These are phyloP conservation scores for Fundulus diaphanus DNA, from an alignment of 2,797 vertebrate genomes.

Conservation along the genomic window DNA sequence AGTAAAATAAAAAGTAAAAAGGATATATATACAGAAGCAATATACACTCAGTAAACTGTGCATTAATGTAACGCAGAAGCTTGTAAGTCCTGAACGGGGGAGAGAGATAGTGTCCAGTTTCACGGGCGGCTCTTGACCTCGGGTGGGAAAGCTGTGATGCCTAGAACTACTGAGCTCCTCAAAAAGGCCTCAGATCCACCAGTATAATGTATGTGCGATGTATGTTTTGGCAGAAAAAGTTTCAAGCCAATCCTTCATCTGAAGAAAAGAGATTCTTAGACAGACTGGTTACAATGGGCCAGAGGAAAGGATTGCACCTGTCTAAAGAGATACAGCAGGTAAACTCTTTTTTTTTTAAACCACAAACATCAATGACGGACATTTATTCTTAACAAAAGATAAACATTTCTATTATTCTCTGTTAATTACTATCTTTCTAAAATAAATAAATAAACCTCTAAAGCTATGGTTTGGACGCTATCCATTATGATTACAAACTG, in stretches of 20 bases:
- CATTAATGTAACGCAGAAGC: too few relatives aligned
- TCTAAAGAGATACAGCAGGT: conserved; percentile 88
- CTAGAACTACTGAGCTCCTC: neutral
- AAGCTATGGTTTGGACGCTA: too few relatives aligned
- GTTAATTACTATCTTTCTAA: too few relatives aligned
- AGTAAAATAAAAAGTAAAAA: too few relatives aligned
- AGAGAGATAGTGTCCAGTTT: too few relatives aligned
- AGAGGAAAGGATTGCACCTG: conserved; percentile 92
- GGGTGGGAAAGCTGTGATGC: neutral
- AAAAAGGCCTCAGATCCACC: neutral
- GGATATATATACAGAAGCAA: too few relatives aligned
- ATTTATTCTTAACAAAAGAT: neutral
- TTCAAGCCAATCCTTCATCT: conserved; percentile 77
- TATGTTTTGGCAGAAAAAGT: conserved; percentile 81
- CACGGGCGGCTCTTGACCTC: too few relatives aligned
- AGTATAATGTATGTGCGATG: neutral
- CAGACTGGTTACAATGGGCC: conserved; percentile 88
- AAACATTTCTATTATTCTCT: neutral
- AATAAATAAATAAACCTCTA: too few relatives aligned
- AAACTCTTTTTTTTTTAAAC: conserved; percentile 7
- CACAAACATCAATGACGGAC: neutral
- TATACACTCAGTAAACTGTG: too few relatives aligned
- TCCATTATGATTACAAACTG: too few relatives aligned
- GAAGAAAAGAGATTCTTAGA: conserved; percentile 90
- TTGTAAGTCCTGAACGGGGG: too few relatives aligned